Evolutionary conservation across 2,888 invertebrate genomes (phyloP).

Genomic region (Lithophane ornitopus): DNA sequence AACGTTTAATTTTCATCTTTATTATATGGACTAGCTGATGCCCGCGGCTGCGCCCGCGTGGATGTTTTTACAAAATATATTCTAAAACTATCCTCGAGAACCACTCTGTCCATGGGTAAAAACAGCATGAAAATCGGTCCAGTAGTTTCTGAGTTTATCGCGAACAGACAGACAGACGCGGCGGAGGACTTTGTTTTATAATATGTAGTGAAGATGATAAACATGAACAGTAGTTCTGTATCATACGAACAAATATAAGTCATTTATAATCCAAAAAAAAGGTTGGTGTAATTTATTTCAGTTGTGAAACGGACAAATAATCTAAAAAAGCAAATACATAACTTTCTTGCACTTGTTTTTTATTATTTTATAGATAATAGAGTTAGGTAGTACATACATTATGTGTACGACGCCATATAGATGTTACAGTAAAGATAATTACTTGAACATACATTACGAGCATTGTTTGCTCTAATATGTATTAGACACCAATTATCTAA

Average conservation of each 20-base stretch:
- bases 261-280: not conserved
- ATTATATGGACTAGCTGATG: too few species aligned
- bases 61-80: too few species aligned
- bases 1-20: too few species aligned
- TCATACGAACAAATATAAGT: not conserved
- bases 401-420: slow-evolving; percentile 57
- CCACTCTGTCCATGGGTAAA: too few species aligned
- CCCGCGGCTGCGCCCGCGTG: too few species aligned
- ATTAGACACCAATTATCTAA: slow-evolving; percentile 61
- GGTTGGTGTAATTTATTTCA: too few species aligned
- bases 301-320: not conserved
- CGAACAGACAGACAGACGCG: too few species aligned
- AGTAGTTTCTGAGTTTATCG: too few species aligned
- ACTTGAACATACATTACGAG: slow-evolving; percentile 45
- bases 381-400: slow-evolving; percentile 61
- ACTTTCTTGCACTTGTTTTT: slow-evolving; percentile 17
- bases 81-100: too few species aligned
- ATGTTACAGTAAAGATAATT: slow-evolving; percentile 55
- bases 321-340: slow-evolving; percentile 16
- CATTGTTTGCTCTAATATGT: slow-evolving; percentile 11
- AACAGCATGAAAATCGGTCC: too few species aligned
- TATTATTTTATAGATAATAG: slow-evolving; percentile 63
- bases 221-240: not conserved
- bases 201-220: too few species aligned
- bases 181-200: too few species aligned